phyloP scores from a whole-genome alignment of 2,113 vertebrate genomes.

The Ageneiosus marmoratus region DNA sequence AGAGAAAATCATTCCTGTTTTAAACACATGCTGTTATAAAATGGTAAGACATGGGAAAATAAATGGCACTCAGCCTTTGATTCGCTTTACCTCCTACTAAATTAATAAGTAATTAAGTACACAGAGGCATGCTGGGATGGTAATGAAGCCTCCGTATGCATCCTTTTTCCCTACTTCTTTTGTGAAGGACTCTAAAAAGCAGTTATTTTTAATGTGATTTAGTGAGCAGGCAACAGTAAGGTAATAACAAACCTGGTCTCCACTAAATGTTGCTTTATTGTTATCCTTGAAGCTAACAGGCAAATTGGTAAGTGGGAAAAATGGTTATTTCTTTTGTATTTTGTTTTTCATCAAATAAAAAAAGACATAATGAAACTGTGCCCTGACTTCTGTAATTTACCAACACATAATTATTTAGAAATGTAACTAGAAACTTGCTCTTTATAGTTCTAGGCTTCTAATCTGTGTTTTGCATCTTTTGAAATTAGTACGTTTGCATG shows the following conservation, averaged over 20 bases:
- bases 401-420: too few relatives aligned
- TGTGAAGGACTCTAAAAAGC: not conserved
- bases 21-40: not conserved
- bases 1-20: not conserved
- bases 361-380: not conserved
- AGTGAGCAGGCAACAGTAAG: not conserved
- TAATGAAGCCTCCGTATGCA: slow-evolving; percentile 4
- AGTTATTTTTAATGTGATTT: not conserved
- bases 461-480: not conserved
- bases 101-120: slow-evolving; percentile 15
- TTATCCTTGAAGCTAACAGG: not conserved
- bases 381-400: not conserved
- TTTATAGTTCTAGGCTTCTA: not conserved
- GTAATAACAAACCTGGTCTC: not conserved
- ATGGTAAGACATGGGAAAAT: slow-evolving; percentile 6
- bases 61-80: slow-evolving; percentile 21
- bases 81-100: slow-evolving; percentile 18
- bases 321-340: not conserved
- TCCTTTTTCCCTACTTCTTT: not conserved
- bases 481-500: not conserved
- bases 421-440: too few relatives aligned
- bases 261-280: not conserved
- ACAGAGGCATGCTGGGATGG: not conserved
- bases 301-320: not conserved
- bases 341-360: not conserved